Evolutionary conservation across 2,888 invertebrate genomes (phyloP).

Genomic region (Exephanes ischioxanthus): DNA sequence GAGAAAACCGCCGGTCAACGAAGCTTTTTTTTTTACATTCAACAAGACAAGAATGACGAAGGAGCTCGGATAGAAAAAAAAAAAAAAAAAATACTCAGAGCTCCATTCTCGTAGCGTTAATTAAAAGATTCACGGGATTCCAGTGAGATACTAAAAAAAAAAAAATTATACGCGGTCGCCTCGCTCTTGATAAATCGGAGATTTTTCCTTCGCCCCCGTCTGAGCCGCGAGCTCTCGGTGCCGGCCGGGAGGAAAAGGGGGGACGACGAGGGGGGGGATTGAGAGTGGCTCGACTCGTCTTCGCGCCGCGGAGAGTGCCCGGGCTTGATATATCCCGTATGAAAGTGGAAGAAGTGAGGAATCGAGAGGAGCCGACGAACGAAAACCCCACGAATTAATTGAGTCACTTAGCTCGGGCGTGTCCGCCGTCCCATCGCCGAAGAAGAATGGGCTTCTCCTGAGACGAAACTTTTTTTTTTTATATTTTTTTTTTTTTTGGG

Average conservation of each 20-base stretch:
- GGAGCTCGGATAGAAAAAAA: neutral
- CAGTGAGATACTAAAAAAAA: slow-evolving; percentile 41
- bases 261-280: neutral
- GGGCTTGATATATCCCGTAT: slow-evolving; percentile 9
- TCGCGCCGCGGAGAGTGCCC: neutral
- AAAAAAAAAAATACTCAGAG: neutral
- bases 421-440: neutral
- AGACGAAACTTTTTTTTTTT: neutral
- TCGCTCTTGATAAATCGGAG: slow-evolving; percentile 39
- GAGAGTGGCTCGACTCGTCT: slow-evolving; percentile 17
- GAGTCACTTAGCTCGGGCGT: slow-evolving; percentile 43
- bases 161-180: slow-evolving; percentile 22
- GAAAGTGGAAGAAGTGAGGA: slow-evolving; percentile 27
- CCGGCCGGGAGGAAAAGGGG: slow-evolving; percentile 8
- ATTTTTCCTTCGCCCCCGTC: slow-evolving; percentile 33
- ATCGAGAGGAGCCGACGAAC: slow-evolving; percentile 5
- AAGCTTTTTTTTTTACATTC: neutral
- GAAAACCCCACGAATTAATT: slow-evolving; percentile 43
- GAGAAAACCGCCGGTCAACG: too few relatives aligned
- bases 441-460: neutral
- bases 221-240: neutral
- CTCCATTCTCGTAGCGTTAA: slow-evolving; percentile 17
- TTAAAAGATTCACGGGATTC: slow-evolving; percentile 48
- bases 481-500: too few relatives aligned
- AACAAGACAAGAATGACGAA: neutral